These are phyloP conservation scores for Drosophila barbarae DNA, from an alignment of 2,888 invertebrate genomes.

Conservation along the genomic window DNA sequence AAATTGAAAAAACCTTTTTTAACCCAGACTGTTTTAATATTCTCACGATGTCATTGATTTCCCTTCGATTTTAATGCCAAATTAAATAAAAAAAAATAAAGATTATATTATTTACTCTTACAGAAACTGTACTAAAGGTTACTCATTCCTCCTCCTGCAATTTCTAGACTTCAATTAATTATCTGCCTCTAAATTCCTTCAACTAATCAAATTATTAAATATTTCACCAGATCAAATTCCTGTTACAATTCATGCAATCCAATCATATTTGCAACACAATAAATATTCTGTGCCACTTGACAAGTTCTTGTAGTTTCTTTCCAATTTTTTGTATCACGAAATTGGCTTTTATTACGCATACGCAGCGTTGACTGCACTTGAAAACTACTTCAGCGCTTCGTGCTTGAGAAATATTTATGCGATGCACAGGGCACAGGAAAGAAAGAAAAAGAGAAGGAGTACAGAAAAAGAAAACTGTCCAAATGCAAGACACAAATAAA, in stretches of 20 bases:
- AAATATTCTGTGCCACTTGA: conserved; percentile 1
- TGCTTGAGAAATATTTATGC: conserved; percentile 30
- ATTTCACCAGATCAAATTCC: not conserved
- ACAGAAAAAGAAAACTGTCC: conserved; percentile 66
- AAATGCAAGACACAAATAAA: conserved; percentile 63
- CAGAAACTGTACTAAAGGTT: not conserved
- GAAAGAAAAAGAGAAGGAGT: not conserved
- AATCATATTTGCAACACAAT: conserved; percentile 4
- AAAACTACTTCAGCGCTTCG: conserved; percentile 29
- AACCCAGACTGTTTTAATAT: not conserved
- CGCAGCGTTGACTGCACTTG: conserved; percentile 56
- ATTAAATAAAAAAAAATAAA: not conserved
- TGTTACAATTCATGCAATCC: not conserved
- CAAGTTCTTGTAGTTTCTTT: conserved; percentile 18
- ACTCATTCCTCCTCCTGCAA: no score
- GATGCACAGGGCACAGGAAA: conserved; percentile 21
- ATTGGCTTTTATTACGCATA: conserved; percentile 44
- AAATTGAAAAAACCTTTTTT: not conserved
- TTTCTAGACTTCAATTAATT: no score
- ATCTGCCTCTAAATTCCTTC: not conserved
- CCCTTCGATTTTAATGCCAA: conserved; percentile 48
- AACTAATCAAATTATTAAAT: not conserved
- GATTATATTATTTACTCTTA: not conserved
- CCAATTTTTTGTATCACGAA: conserved; percentile 11
- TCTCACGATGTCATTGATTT: conserved; percentile 59